Base-by-base conservation (phyloP, 2,797 vertebrate genomes). In the Silurus lanzhouensis region DNA sequence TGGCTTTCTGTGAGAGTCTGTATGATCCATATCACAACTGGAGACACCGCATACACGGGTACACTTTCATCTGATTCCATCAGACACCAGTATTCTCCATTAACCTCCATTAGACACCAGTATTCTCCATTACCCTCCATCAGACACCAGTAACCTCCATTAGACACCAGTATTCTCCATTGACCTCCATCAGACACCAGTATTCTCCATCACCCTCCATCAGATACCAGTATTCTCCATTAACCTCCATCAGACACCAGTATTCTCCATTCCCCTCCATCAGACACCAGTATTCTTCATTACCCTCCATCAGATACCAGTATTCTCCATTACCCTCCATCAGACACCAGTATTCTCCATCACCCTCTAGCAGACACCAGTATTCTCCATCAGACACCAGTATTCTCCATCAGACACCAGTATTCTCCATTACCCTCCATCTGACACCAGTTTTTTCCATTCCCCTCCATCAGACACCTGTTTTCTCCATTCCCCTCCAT, bases 1-100 rank as follows among this genome's bases (percentile, higher is more conserved):
- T 99, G 93, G 96, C 96, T 68, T 99, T 99, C 93, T 99, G 98
- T 83, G 98, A 99, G 95, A 97, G 97, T 92, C 97, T 99, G 25
- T 99, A 99, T 0, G 98, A 99, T 92, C 98, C 98, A 0, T 99
- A 99, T 92, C 95, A 94, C 89, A 99, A 99, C 92, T 99, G 98
- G 98, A 97, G 98, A 91, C 97, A 97, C 87, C 94, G 93, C 88
- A 93, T 96, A 87, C 96, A 96, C 89, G 96, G 98, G 98, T 99
- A 93, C 80, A 78, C 46, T 31, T 55, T 15, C 22, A 55, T 55
- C 8, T 15, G 15, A 57, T 22, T 3, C 44, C 22, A 74, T 38
- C 15, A 19, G 13, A 68, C 14, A 48, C 19, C 44, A 48, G 10
- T 0, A 13, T 48, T 72, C 70, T 72, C 0, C 44, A 10, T 20